Evolutionary conservation across 1,140 invertebrate species (phyloP).

Genomic region (Acromyrmex echinatior): DNA sequence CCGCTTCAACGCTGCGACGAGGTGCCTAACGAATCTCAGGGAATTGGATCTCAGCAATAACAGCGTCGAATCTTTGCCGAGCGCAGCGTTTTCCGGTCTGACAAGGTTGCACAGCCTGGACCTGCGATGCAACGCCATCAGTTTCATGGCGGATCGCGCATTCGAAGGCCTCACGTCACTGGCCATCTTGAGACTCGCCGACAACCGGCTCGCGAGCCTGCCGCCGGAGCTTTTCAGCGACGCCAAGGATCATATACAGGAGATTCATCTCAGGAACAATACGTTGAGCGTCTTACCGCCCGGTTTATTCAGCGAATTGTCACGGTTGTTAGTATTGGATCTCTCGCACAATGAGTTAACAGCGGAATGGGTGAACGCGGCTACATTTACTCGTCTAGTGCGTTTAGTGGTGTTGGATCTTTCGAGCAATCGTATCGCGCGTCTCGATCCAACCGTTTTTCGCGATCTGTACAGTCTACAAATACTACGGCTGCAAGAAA

Average conservation of each 20-base stretch:
- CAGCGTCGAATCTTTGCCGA: slow-evolving; percentile 92
- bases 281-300: slow-evolving; percentile 95
- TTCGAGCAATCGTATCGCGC: slow-evolving; percentile 92
- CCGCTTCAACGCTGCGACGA: slow-evolving; percentile 90
- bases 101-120: slow-evolving; percentile 88
- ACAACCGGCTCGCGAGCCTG: slow-evolving; percentile 93
- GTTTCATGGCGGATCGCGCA: slow-evolving; percentile 93
- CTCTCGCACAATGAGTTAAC: slow-evolving; percentile 95
- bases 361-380: slow-evolving; percentile 94
- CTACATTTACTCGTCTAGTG: slow-evolving; percentile 94
- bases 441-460: slow-evolving; percentile 93
- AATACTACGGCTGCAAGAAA: slow-evolving; percentile 93
- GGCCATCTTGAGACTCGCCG: slow-evolving; percentile 92
- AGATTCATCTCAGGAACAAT: slow-evolving; percentile 95
- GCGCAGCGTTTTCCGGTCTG: slow-evolving; percentile 92
- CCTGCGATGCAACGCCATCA: slow-evolving; percentile 90
- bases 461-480: slow-evolving; percentile 93
- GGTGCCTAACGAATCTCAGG: slow-evolving; percentile 91
- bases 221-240: slow-evolving; percentile 94
- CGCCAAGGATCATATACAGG: slow-evolving; percentile 91
- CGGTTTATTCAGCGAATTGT: slow-evolving; percentile 93
- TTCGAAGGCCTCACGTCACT: slow-evolving; percentile 93
- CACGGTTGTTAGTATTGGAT: slow-evolving; percentile 93
- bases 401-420: slow-evolving; percentile 93
- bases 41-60: slow-evolving; percentile 94